phyloP scores from a whole-genome alignment of 1,140 invertebrate genomes.

The Semibalanus balanoides region DNA sequence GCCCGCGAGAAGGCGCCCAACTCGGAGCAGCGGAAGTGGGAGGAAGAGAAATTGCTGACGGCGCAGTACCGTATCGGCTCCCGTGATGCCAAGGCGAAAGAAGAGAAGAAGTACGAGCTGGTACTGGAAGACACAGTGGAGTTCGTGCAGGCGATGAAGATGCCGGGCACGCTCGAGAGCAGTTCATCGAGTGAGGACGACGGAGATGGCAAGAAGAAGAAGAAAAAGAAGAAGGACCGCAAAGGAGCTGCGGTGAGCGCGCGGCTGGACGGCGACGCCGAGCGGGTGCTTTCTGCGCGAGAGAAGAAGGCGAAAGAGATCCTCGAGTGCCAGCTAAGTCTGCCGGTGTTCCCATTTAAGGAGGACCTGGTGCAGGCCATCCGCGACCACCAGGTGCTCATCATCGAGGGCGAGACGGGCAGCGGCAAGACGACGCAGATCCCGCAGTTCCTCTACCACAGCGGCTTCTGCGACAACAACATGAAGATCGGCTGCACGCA shows the following conservation, averaged over 20 bases:
- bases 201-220: conserved; percentile 14
- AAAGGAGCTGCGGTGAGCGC: not conserved
- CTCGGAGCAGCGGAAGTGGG: conserved; percentile 95
- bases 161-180: conserved; percentile 56
- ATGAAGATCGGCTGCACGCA: conserved; percentile 68
- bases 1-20: conserved; percentile 68
- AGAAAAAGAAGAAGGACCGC: conserved; percentile 18
- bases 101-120: conserved; percentile 76
- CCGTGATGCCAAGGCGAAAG: conserved; percentile 52
- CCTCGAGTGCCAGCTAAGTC: conserved; percentile 77
- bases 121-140: conserved; percentile 93
- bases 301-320: conserved; percentile 68
- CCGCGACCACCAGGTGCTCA: conserved; percentile 45
- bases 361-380: conserved; percentile 46
- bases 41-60: conserved; percentile 91
- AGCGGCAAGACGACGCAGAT: conserved; percentile 98
- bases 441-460: conserved; percentile 89
- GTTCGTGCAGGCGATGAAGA: conserved; percentile 83
- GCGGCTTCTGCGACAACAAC: conserved; percentile 62
- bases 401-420: conserved; percentile 96
- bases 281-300: conserved; percentile 43
- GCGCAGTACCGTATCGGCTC: conserved; percentile 87
- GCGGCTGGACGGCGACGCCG: conserved; percentile 27
- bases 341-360: conserved; percentile 89
- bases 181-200: conserved; percentile 3